These are phyloP conservation scores for Anarrhichthys ocellatus DNA, from an alignment of 2,113 vertebrate genomes.

Conservation along the genomic window DNA sequence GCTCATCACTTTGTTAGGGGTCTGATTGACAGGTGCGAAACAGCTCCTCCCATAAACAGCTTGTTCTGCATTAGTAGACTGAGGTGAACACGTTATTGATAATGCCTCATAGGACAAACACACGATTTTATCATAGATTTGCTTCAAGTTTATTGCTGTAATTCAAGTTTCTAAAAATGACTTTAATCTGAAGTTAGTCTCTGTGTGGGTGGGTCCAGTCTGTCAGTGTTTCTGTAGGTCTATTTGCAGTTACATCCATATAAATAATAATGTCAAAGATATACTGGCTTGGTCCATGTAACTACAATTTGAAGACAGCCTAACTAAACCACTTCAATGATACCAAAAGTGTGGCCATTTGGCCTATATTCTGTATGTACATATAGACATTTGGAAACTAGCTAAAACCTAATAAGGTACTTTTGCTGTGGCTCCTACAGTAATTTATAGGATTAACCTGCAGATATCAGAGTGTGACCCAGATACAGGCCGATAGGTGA, in stretches of 20 bases:
- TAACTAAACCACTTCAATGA: neutral
- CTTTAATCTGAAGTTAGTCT: neutral
- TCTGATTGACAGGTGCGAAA: neutral
- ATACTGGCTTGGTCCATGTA: neutral
- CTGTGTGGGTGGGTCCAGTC: neutral
- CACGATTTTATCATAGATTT: neutral
- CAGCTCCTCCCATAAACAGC: neutral
- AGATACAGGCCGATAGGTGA: neutral
- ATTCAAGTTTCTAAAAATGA: neutral
- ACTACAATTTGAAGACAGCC: neutral
- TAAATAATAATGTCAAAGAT: neutral
- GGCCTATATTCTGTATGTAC: neutral
- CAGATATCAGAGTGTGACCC: conserved; percentile 9
- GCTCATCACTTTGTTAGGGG: neutral
- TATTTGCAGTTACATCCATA: neutral
- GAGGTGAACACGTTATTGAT: neutral
- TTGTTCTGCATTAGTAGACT: neutral
- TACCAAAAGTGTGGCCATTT: neutral
- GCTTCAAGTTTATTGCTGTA: neutral
- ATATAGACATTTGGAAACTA: neutral
- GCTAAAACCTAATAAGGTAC: neutral
- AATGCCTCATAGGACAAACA: neutral
- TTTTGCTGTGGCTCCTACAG: neutral
- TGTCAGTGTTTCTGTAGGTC: neutral
- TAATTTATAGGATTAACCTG: neutral